Percentiles rank a stretch among this genome's conserved stretches.
Conservation (phyloP, 1,140 invertebrate genomes). For the Lutraria rhynchaena region DNA sequence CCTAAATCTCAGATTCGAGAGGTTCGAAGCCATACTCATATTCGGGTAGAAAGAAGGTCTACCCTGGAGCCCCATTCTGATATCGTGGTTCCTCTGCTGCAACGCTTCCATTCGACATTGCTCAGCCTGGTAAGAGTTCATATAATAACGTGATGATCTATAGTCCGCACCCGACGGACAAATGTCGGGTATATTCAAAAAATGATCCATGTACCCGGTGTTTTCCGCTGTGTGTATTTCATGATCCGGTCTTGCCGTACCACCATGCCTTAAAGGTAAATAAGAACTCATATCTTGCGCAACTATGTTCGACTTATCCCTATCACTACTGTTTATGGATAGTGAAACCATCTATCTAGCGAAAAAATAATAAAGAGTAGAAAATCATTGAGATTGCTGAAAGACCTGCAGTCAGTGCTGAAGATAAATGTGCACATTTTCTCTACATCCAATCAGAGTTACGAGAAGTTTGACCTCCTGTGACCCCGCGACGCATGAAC, state of each 20-base stretch:
- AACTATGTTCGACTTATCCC: constrained; percentile 53
- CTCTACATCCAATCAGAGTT: constrained; percentile 72
- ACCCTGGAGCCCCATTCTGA: constrained; percentile 77
- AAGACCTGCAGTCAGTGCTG: constrained; percentile 69
- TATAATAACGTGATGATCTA: constrained; percentile 75
- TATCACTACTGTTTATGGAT: constrained; percentile 66
- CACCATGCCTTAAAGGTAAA: constrained; percentile 69
- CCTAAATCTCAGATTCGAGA: constrained; percentile 72
- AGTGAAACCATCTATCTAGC: constrained; percentile 73
- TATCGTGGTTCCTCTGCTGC: constrained; percentile 76
- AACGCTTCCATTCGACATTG: constrained; percentile 79
- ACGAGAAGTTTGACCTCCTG: constrained; percentile 69
- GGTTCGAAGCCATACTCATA: constrained; percentile 72
- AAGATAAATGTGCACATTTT: constrained; percentile 75
- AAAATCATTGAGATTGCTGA: constrained; percentile 70
- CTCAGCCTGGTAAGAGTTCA: constrained; percentile 75
- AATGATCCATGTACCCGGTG: constrained; percentile 79
- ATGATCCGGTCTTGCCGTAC: constrained; percentile 62
- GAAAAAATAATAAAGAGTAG: constrained; percentile 73
- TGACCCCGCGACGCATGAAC: constrained; percentile 67
- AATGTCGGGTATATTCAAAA: constrained; percentile 80
- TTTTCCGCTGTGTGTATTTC: constrained; percentile 71
- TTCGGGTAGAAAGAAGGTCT: constrained; percentile 77
- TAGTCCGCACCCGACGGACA: constrained; percentile 76
- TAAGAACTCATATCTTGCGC: constrained; percentile 72